Conservation (phyloP, 2,113 vertebrate species). For the Malurus elegans region DNA sequence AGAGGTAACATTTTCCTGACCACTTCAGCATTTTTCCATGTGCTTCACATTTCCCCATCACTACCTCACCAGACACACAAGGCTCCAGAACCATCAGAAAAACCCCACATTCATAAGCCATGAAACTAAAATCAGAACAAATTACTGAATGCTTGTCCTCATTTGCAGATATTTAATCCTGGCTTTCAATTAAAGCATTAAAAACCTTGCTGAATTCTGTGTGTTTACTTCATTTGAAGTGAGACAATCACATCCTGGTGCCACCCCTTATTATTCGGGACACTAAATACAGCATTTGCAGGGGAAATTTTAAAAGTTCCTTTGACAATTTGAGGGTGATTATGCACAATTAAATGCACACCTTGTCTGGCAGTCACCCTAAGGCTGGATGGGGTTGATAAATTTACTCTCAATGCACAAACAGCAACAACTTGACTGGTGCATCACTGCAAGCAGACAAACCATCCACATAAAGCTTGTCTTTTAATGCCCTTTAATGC, state of each 20-base stretch:
- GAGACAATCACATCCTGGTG: neutral
- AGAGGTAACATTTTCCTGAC: neutral
- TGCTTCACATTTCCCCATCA: neutral
- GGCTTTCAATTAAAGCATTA: neutral
- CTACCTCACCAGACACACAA: neutral
- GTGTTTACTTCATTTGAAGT: neutral
- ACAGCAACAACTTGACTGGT: constrained; percentile 38
- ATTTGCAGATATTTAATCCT: neutral
- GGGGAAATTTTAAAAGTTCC: neutral
- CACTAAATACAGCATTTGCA: neutral
- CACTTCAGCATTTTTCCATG: neutral
- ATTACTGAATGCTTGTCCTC: neutral
- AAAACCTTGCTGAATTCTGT: neutral
- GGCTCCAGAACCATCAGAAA: neutral
- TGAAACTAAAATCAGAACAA: neutral
- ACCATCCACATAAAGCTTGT: constrained; percentile 71
- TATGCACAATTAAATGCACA: neutral
- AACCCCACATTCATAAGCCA: neutral
- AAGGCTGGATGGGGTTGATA: neutral
- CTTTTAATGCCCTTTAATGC: constrained; percentile 77
- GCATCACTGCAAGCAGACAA: constrained; percentile 73
- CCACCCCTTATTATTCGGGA: neutral
- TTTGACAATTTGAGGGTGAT: neutral
- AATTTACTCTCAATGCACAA: neutral
- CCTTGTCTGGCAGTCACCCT: neutral